These are phyloP conservation scores for Romanogobio albipinnatus DNA, from an alignment of 2,113 vertebrate genomes.

Conservation along the genomic window DNA sequence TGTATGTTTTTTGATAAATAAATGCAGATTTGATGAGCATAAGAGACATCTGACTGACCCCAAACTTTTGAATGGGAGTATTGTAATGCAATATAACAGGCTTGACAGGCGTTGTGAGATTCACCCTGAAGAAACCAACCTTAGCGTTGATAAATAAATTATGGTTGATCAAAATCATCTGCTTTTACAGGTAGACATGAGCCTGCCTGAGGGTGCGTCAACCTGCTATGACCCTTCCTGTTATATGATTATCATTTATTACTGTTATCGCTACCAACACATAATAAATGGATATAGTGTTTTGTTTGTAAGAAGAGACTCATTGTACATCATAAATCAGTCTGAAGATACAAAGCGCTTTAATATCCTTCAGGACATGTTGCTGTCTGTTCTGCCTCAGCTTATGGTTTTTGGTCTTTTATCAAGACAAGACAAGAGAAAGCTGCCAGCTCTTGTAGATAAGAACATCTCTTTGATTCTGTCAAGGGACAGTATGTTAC, in stretches of 20 bases:
- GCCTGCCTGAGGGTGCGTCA: not conserved
- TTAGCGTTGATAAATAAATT: not conserved
- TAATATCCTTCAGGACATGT: conserved; percentile 47
- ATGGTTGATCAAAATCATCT: not conserved
- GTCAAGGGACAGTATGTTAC: conserved; percentile 45
- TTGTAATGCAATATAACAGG: not conserved
- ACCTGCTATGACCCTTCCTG: not conserved
- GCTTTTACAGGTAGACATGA: conserved; percentile 7
- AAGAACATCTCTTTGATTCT: conserved; percentile 50
- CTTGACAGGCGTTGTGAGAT: not conserved
- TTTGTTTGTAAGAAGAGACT: conserved; percentile 20
- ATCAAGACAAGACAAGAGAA: conserved; percentile 42
- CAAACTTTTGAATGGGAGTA: not conserved
- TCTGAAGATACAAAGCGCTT: conserved; percentile 37
- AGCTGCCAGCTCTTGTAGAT: conserved; percentile 33
- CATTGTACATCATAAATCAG: conserved; percentile 33
- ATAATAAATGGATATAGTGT: conserved; percentile 27
- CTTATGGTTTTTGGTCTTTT: conserved; percentile 46
- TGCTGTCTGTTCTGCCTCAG: conserved; percentile 41
- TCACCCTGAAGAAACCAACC: not conserved
- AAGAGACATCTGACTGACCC: not conserved
- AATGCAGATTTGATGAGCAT: not conserved
- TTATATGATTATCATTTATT: not conserved
- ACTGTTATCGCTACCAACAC: conserved; percentile 2
- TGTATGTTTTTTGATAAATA: not conserved